phyloP scores from a whole-genome alignment of 2,888 invertebrate species.

The Tetragnatha montana region DNA sequence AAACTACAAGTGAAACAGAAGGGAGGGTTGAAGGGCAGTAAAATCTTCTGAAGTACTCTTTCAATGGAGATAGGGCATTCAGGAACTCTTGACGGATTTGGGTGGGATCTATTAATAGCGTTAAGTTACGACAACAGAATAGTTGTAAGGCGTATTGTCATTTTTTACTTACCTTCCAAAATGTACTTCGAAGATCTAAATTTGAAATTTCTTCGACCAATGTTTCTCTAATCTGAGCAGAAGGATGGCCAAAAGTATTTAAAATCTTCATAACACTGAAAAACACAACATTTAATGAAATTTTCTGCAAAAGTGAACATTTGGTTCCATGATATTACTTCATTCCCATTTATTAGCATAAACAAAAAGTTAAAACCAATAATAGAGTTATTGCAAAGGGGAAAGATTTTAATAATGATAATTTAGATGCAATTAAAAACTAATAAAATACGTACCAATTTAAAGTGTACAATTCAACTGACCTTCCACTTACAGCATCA shows the following conservation, averaged over 20 bases:
- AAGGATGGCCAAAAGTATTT: conserved; percentile 56
- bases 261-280: conserved; percentile 33
- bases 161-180: conserved; percentile 32
- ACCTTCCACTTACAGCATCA: not conserved
- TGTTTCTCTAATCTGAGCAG: conserved; percentile 7
- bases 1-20: too few relatives aligned
- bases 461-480: conserved; percentile 18
- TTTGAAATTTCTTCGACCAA: conserved; percentile 19
- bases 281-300: not conserved
- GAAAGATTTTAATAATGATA: too few relatives aligned
- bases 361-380: not conserved
- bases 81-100: too few relatives aligned
- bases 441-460: conserved; percentile 19
- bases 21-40: too few relatives aligned
- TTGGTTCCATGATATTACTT: not conserved
- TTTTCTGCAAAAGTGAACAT: not conserved
- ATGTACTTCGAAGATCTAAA: conserved; percentile 8
- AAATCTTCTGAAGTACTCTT: too few relatives aligned
- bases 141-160: too few relatives aligned
- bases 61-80: too few relatives aligned
- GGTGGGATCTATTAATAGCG: too few relatives aligned
- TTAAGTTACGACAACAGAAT: too few relatives aligned
- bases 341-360: not conserved
- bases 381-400: not conserved
- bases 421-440: too few relatives aligned